phyloP scores from a whole-genome alignment of 2,797 vertebrate species.

The Triplophysa yarkandensis region DNA sequence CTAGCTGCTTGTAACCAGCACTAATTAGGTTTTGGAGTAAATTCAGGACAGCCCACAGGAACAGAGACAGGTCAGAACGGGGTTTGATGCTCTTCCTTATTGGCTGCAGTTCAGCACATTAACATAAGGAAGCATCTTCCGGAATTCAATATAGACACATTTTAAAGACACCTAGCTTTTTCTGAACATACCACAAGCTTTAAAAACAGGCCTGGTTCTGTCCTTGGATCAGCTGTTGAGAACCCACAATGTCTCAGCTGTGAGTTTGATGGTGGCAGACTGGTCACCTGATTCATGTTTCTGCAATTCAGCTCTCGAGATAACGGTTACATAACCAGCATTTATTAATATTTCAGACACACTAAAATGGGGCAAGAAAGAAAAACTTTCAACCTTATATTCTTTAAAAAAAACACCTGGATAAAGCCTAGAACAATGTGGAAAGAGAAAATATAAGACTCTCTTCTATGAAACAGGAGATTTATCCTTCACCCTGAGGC shows the following conservation, averaged over 20 bases:
- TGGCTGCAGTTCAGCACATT: not conserved
- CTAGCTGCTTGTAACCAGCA: no score
- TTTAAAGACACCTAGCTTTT: conserved; percentile 12
- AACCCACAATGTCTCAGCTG: conserved; percentile 7
- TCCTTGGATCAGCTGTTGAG: not conserved
- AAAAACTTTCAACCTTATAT: not conserved
- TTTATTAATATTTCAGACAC: conserved; percentile 54
- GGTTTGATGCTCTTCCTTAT: not conserved
- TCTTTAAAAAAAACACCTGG: not conserved
- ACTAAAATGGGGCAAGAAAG: conserved; percentile 35
- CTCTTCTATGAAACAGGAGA: conserved; percentile 28
- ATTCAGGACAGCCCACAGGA: not conserved
- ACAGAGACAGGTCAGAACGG: not conserved
- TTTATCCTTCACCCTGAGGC: conserved; percentile 8
- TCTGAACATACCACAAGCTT: conserved; percentile 3
- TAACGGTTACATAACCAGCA: conserved; percentile 47
- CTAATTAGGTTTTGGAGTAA: not conserved
- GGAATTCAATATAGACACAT: conserved; percentile 1
- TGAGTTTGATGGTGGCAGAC: conserved; percentile 4
- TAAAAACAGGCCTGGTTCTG: conserved; percentile 5
- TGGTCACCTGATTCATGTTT: conserved; percentile 27
- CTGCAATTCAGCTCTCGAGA: conserved; percentile 1
- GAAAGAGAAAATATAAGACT: conserved; percentile 16
- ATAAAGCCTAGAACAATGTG: not conserved
- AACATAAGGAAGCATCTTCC: not conserved